These are phyloP conservation scores for Pangasius mekongensis DNA, from an alignment of 2,797 vertebrate species.

Conservation along the genomic window DNA sequence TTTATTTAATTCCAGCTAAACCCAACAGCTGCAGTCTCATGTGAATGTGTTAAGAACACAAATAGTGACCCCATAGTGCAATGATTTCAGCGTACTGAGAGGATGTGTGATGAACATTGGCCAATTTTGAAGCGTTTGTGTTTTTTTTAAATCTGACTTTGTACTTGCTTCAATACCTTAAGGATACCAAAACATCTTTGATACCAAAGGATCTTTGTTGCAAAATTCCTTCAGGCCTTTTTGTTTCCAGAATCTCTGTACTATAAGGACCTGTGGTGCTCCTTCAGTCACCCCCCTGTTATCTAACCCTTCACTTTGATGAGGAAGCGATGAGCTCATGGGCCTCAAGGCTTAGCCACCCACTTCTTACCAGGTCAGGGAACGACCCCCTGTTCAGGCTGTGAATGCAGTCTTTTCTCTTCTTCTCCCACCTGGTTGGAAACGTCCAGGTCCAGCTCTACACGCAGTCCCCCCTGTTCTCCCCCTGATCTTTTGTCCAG, in stretches of 20 bases:
- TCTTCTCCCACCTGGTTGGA: slow-evolving; percentile 38
- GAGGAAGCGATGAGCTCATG: slow-evolving; percentile 31
- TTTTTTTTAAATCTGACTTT: neutral
- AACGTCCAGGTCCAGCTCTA: neutral
- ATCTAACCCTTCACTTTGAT: slow-evolving; percentile 1
- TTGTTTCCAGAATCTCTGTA: slow-evolving; percentile 13
- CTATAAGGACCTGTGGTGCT: slow-evolving; percentile 16
- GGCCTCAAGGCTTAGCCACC: neutral
- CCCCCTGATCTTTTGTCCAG: slow-evolving; percentile 17
- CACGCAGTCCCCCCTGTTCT: slow-evolving; percentile 15
- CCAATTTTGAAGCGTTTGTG: neutral
- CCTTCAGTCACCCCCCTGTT: neutral
- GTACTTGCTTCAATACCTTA: neutral
- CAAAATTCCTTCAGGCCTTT: slow-evolving; percentile 22
- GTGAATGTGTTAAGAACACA: slow-evolving; percentile 17
- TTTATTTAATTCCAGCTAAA: neutral
- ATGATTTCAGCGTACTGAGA: slow-evolving; percentile 8
- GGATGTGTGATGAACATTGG: slow-evolving; percentile 17
- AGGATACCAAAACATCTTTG: neutral
- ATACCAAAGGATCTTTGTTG: slow-evolving; percentile 24
- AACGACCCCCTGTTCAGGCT: slow-evolving; percentile 54
- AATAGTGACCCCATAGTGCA: neutral
- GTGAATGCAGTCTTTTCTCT: slow-evolving; percentile 55
- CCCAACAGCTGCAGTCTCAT: slow-evolving; percentile 29
- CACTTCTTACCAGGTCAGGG: slow-evolving; percentile 55